Evolutionary conservation across 2,113 vertebrate genomes (phyloP), one percentile per base, ranked within the genome.

Genomic region (Cochlearius cochlearius): DNA sequence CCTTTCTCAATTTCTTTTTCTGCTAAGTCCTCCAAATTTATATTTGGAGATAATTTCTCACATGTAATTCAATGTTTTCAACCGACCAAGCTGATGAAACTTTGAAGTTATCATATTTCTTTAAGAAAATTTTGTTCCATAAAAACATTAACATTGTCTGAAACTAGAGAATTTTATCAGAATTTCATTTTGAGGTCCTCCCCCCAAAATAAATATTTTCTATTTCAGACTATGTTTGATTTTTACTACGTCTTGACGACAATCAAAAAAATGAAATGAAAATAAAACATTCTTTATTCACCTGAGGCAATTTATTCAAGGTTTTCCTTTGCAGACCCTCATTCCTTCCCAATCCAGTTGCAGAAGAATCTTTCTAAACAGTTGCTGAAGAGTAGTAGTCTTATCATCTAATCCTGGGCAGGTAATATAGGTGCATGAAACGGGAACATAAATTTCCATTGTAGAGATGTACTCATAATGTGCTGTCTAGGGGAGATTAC

Each of bases 1-100:
- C 59, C 22, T 91, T 91, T 90, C n/a, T 53, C 27, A 77, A 72
- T 85, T 95, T 94, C 22, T 82, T 85, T 89, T 95, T 77, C 56
- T 92, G n/a, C 68, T 72, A 71, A 84, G 27, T 92, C 32, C 11
- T 49, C 19, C 15, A 55, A 38, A 20, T 60, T 26, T 63, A 8
- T 52, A 69, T 41, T 58, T 63, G 26, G 11, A 63, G 11, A n/a
- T 36, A 27, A 63, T 47, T 52, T 69, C 21, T 85, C 30, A 73
- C 7, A 12, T 5, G 6, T 26, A 58, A 53, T 62, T 58, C 15
- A 64, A 18, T 32, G 19, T 52, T 78, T 64, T 63, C 38, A 55
- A 78, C 17, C 68, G 41, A 38, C 3, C 22, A 58, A 38, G 11
- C 9, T 47, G 10, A 74, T 17, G 49, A 64, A 53, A 73, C 5